A percentile compares a stretch with the other conserved stretches of the same genome.
These are phyloP conservation scores for Rhagologus leucostigma DNA, from an alignment of 2,113 vertebrate species.

Conservation along the genomic window DNA sequence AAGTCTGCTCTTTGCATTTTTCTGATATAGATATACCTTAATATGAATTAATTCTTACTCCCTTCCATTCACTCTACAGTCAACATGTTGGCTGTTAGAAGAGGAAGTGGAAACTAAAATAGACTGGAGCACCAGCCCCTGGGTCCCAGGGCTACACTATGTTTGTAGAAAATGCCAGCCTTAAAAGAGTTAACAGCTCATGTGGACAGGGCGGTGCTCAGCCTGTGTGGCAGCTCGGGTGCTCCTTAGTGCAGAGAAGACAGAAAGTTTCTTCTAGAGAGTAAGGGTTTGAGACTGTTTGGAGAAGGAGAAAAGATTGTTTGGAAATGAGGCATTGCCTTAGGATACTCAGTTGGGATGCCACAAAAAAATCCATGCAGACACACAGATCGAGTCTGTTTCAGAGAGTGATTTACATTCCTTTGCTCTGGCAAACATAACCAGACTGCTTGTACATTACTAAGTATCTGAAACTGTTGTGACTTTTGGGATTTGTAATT, in stretches of 20 bases:
- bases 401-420: conserved; percentile 13
- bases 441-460: not conserved
- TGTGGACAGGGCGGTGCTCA: not conserved
- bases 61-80: not conserved
- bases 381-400: not conserved
- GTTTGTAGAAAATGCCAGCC: not conserved
- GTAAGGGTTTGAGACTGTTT: not conserved
- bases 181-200: not conserved
- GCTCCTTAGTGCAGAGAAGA: not conserved
- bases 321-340: not conserved
- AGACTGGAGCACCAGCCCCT: not conserved
- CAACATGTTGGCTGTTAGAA: not conserved
- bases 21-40: not conserved
- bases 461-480: not conserved
- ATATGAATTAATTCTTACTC: not conserved
- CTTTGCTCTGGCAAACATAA: not conserved
- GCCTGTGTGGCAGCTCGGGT: not conserved
- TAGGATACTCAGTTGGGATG: not conserved
- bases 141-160: not conserved
- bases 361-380: not conserved
- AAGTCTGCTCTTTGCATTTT: not conserved
- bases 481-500: conserved; percentile 28
- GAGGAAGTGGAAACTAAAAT: not conserved
- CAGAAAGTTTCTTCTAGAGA: not conserved
- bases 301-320: not conserved